Evolutionary conservation across 2,797 vertebrate genomes (phyloP).

Genomic region (Tiaroga cobitis): DNA sequence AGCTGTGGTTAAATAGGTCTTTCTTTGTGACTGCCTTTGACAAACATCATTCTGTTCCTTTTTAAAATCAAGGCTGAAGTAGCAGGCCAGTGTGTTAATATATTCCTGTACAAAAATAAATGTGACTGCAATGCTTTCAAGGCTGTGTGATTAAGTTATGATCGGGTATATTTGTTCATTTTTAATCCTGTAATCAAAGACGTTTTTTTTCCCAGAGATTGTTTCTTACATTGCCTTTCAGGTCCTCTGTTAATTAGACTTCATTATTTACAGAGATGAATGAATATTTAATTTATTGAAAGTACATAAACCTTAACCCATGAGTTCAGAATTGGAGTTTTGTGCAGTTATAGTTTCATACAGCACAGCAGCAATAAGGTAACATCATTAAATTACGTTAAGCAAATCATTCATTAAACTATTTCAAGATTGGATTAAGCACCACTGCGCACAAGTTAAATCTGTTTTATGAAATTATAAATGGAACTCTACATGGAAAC

Average conservation of each 20-base stretch:
- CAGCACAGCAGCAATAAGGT: not conserved
- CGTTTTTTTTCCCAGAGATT: not conserved
- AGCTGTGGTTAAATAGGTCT: not conserved
- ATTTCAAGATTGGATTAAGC: not conserved
- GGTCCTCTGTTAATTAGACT: not conserved
- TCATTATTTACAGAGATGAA: not conserved
- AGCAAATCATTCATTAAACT: not conserved
- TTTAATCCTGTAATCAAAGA: not conserved
- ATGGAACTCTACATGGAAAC: not conserved
- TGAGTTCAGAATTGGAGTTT: not conserved
- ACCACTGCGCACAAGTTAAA: not conserved
- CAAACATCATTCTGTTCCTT: conserved; percentile 9
- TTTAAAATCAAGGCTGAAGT: not conserved
- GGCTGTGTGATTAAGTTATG: not conserved
- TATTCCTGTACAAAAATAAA: not conserved
- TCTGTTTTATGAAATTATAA: too few species aligned
- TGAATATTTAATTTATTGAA: not conserved
- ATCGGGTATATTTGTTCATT: not conserved
- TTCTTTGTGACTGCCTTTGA: not conserved
- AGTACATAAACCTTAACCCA: not conserved
- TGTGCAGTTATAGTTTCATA: not conserved
- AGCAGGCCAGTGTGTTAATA: not conserved
- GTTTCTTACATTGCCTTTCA: not conserved
- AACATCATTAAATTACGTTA: not conserved
- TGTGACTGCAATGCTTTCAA: not conserved